Percentiles rank a stretch among this genome's conserved stretches.
These are phyloP conservation scores for Holacanthella duospinosa DNA, from an alignment of 2,888 invertebrate genomes.

Conservation along the genomic window DNA sequence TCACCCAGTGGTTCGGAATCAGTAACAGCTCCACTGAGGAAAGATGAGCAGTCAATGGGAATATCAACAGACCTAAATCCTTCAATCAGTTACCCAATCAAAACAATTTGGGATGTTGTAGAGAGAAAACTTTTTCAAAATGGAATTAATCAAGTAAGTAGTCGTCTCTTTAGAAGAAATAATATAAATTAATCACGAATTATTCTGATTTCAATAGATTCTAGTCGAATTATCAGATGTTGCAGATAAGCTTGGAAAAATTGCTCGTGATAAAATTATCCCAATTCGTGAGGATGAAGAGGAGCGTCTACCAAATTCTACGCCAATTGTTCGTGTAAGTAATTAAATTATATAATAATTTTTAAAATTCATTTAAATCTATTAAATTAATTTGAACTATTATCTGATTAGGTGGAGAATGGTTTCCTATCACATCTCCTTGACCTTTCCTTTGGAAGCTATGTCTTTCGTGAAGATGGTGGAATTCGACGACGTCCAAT, in stretches of 20 bases:
- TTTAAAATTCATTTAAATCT: not conserved
- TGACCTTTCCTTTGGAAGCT: constrained; percentile 36
- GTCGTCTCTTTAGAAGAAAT: not conserved
- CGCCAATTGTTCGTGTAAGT: constrained; percentile 32
- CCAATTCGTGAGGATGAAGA: constrained; percentile 35
- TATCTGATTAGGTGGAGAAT: not conserved
- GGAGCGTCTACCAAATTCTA: constrained; percentile 24
- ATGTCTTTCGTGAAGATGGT: constrained; percentile 29
- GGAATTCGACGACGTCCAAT: constrained; percentile 24
- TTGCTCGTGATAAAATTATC: constrained; percentile 35
- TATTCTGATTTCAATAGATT: constrained; percentile 9
- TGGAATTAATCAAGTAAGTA: constrained; percentile 33
- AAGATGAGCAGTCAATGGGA: too few relatives aligned
- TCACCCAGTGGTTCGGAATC: not conserved
- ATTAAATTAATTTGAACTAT: not conserved
- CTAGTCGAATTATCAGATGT: constrained; percentile 30
- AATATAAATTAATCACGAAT: not conserved
- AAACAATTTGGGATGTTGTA: constrained; percentile 31
- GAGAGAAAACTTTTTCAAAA: constrained; percentile 29
- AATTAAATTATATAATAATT: not conserved
- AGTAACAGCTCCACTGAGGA: not conserved
- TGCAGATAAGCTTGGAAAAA: constrained; percentile 33
- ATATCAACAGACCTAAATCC: not conserved
- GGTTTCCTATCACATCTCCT: constrained; percentile 29
- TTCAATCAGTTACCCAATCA: not conserved